Conservation (phyloP, 2,888 invertebrate species). For the Stenchaetothrips biformis region DNA sequence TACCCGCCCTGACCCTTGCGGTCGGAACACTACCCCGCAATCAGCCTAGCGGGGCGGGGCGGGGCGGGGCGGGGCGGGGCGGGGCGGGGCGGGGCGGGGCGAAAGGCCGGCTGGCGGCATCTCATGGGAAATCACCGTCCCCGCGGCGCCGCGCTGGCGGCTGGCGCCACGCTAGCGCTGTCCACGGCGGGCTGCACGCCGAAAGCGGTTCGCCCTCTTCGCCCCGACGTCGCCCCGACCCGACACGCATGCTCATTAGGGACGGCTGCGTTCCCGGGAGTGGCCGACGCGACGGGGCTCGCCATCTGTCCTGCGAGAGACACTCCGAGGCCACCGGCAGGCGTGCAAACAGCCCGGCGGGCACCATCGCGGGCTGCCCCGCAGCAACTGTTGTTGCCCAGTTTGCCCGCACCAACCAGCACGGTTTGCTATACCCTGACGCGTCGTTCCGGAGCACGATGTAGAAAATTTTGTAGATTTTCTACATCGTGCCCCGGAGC, state of each 20-base stretch:
- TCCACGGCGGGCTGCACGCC: background rate
- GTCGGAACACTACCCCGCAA: background rate
- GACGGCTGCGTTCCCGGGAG: background rate
- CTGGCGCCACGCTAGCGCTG: too few relatives aligned
- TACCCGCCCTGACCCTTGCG: background rate
- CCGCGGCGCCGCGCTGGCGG: background rate
- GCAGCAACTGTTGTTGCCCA: too few relatives aligned
- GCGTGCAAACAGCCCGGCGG: too few relatives aligned
- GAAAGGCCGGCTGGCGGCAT: background rate
- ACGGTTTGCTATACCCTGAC: too few relatives aligned
- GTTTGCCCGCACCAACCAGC: too few relatives aligned
- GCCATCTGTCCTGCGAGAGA: too few relatives aligned
- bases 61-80: background rate
- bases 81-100: background rate
- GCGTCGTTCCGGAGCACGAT: too few relatives aligned
- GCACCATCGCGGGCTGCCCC: too few relatives aligned
- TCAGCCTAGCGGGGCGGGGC: background rate
- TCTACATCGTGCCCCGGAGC: too few relatives aligned
- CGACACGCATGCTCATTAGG: background rate
- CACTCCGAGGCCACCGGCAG: too few relatives aligned
- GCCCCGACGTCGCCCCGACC: too few relatives aligned
- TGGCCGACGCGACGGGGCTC: background rate
- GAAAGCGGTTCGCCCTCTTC: background rate
- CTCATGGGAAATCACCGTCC: conserved; percentile 8
- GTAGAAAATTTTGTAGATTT: too few relatives aligned